Base-by-base conservation (phyloP, 2,888 invertebrate genomes). In the Phrixothrix hirtus region DNA sequence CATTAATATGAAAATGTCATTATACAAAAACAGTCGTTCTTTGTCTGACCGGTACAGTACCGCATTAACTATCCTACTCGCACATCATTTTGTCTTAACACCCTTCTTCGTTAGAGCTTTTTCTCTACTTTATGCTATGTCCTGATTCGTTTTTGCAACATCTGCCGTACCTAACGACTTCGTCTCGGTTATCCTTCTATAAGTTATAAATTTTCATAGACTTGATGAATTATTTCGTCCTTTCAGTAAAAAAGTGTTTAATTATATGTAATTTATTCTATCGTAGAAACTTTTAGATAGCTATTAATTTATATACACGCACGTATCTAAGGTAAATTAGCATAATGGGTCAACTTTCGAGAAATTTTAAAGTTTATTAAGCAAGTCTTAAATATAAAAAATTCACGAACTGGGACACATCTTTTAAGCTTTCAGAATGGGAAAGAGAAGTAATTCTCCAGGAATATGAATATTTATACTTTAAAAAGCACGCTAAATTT, bases 381-480 rank as follows among this genome's bases (percentile, higher is more conserved):
- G n/a, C n/a, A n/a, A n/a, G n/a, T n/a, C n/a, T n/a, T n/a, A n/a
- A n/a, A n/a, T n/a, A n/a, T 14, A n/a, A 41, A 30, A 45, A 36
- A 29, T 9, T 14, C 56, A 55, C 62, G 55, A 60, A 62, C 59
- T 62, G 59, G 50, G 59, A 58, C 57, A 42, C 35, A 36, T 41
- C 48, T 39, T 49, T 51, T 38, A 47, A 38, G 43, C 41, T 45
- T 37, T 58, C 45, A 34, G 48, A 48, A 36, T 27, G 50, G 32
- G 39, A 55, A 50, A 55, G 49, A 56, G 41, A 42, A 46, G 37
- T 46, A 59, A 62, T 62, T 60, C 59, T 62, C 63, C 58, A 51
- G 57, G 60, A 63, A 66, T 67, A 68, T 70, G 69, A 67, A 70
- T 70, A 70, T 70, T 67, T 70, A 68, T 67, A 53, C 55, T 48